Base-by-base conservation (phyloP, 2,888 invertebrate species). In the Panorpa germanica region DNA sequence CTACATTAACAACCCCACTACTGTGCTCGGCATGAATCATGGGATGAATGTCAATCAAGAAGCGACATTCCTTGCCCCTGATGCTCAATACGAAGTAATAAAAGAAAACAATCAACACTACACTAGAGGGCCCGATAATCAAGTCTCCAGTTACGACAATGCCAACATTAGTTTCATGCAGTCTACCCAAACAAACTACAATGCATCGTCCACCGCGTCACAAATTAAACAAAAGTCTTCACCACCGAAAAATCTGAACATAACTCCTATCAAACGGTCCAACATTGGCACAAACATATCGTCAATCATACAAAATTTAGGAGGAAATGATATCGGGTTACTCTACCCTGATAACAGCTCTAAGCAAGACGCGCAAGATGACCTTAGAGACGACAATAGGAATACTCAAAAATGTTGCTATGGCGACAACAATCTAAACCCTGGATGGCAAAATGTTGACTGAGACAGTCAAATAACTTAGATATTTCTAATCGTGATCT, bases 61-160 rank as follows among this genome's bases (percentile, higher is more conserved):
- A 29, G 43, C 43, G 11, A 47, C 50, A 0, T 63, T 63, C 38
- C 44, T 68, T 21, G 64, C 67, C 2, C 65, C 66, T 0, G 68
- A 70, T 39, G 65, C 70, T 2, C 69, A 70, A 40, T 71, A 71
- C 42, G 70, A 71, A 41, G 54, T 63, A 3, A 61, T 64, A 22
- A 61, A 61, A 30, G 61, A 61, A 38, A 39, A 3, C 40, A 40
- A 8, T 34, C 41, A 6, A 41, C 41, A 8, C 29, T 40, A 23
- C 37, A 39, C 13, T 41, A 40, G 23, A 41, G 28, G 16, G 18
- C 24, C 17, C 25, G 23, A 36, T 18, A 13, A 25, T 24, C 20
- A 27, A 21, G 23, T 19, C 18, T 25, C 22, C 21, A 19, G 12
- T 9, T 21, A 27, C 14, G n/a, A 28, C 10, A 20, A 27, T 15